Evolutionary conservation across 2,888 invertebrate species (phyloP), one percentile per base, ranked within the genome.

Genomic region (Pammene fasciana): DNA sequence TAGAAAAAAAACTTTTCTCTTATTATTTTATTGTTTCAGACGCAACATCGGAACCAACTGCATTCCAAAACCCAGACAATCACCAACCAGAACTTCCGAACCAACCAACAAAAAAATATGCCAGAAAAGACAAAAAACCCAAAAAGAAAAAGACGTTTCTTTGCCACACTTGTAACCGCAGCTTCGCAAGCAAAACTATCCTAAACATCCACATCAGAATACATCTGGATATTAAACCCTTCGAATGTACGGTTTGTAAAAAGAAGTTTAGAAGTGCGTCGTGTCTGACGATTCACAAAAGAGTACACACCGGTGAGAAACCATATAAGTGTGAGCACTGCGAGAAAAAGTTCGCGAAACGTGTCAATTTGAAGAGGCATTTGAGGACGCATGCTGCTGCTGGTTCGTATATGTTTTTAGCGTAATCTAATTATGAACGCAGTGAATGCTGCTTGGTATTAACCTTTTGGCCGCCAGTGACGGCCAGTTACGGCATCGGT

Each of bases 251-350:
- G 5, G 13, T 16, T 9, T 48, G 64, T n/a, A 43, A 64, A 8
- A 64, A 64, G 13, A 54, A 43, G 13, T 64, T 64, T 50, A 36
- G 52, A n/a, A 52, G 43, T 36, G 34, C 41, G 34, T 54, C 64
- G 9, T 41, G 52, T 54, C 11, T 64, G 16, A 54, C 64, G n/a
- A 43, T 54, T 2, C 64, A 64, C 14, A 64, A 14, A 13, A 5
- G 64, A 7, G 52, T 64, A 9, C 64, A 64, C 18, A 64, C 64
- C 0, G 64, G 64, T 0, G 64, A 64, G 52, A 64, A 34, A 45
- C 64, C 64, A 14, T 64, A 54, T 50, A 26, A 3, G 0, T 64
- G 64, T 9, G 43, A 64, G 26, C 16, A 43, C 0, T 64, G 64
- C 14, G 7, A 14, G 7, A 64, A 64, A 26, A 26, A 4, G n/a